phyloP scores from a whole-genome alignment of 2,113 vertebrate species.

The Gavia stellata region DNA sequence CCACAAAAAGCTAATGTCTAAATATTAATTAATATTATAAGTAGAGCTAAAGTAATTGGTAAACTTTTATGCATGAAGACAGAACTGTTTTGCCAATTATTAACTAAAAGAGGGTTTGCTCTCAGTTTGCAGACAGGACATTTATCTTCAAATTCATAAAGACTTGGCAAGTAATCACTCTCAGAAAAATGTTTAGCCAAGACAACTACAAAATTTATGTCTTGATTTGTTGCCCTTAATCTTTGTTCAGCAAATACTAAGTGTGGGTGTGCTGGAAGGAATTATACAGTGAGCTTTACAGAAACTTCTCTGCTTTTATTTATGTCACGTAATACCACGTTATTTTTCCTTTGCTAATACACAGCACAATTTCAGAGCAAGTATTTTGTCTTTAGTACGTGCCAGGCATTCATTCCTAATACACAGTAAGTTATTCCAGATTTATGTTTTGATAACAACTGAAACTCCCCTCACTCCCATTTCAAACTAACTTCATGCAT shows the following conservation, averaged over 20 bases:
- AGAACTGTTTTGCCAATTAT: slow-evolving; percentile 21
- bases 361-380: slow-evolving; percentile 19
- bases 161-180: slow-evolving; percentile 28
- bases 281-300: slow-evolving; percentile 22
- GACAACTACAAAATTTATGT: slow-evolving; percentile 41
- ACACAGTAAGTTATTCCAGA: slow-evolving; percentile 39
- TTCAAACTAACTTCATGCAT: slow-evolving; percentile 30
- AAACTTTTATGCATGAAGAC: background rate
- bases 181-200: slow-evolving; percentile 45
- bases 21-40: background rate
- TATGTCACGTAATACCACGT: slow-evolving; percentile 30
- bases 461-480: slow-evolving; percentile 24
- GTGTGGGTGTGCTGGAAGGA: slow-evolving; percentile 49
- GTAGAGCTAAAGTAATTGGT: background rate
- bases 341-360: slow-evolving; percentile 56
- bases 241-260: slow-evolving; percentile 50
- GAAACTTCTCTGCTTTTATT: slow-evolving; percentile 41
- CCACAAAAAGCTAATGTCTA: background rate
- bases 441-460: slow-evolving; percentile 52
- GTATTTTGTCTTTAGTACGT: slow-evolving; percentile 16
- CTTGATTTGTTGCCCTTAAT: slow-evolving; percentile 44
- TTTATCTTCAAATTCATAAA: slow-evolving; percentile 50
- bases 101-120: slow-evolving; percentile 25
- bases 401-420: slow-evolving; percentile 48
- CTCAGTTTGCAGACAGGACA: background rate